These are phyloP conservation scores for Sarcophaga subvicina DNA, from an alignment of 2,888 invertebrate genomes.

Conservation along the genomic window DNA sequence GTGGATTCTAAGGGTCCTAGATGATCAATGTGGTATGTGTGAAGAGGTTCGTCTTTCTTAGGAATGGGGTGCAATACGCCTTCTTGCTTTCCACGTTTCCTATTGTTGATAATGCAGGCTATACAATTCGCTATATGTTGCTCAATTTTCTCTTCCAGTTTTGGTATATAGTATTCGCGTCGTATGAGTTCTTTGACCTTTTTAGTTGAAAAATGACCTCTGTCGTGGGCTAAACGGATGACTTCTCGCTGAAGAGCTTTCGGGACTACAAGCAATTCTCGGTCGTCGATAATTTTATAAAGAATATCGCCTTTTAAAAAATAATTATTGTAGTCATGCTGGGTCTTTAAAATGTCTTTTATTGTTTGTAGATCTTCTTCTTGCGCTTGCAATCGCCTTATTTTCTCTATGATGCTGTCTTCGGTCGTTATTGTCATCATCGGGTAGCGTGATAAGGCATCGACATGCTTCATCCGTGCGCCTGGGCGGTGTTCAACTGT, in stretches of 20 bases:
- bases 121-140: slow-evolving; percentile 61
- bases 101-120: slow-evolving; percentile 57
- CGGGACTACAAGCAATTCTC: slow-evolving; percentile 50
- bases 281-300: slow-evolving; percentile 48
- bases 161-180: slow-evolving; percentile 58
- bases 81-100: slow-evolving; percentile 75
- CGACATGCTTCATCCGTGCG: slow-evolving; percentile 58
- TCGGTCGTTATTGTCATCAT: slow-evolving; percentile 47
- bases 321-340: slow-evolving; percentile 17
- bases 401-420: slow-evolving; percentile 38
- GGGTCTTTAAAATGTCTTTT: slow-evolving; percentile 42
- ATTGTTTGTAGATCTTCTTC: slow-evolving; percentile 63
- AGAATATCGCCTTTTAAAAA: slow-evolving; percentile 52
- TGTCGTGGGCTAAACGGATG: slow-evolving; percentile 46
- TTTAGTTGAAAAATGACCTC: slow-evolving; percentile 52
- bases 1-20: slow-evolving; percentile 68
- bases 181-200: slow-evolving; percentile 58
- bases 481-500: slow-evolving; percentile 69
- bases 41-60: slow-evolving; percentile 74
- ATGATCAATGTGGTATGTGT: slow-evolving; percentile 73
- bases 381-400: slow-evolving; percentile 55
- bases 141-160: slow-evolving; percentile 56
- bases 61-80: slow-evolving; percentile 74
- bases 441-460: slow-evolving; percentile 66
- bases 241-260: slow-evolving; percentile 52